Evolutionary conservation across 2,113 vertebrate genomes (phyloP).

Genomic region (Cryptomyrus ogoouensis): DNA sequence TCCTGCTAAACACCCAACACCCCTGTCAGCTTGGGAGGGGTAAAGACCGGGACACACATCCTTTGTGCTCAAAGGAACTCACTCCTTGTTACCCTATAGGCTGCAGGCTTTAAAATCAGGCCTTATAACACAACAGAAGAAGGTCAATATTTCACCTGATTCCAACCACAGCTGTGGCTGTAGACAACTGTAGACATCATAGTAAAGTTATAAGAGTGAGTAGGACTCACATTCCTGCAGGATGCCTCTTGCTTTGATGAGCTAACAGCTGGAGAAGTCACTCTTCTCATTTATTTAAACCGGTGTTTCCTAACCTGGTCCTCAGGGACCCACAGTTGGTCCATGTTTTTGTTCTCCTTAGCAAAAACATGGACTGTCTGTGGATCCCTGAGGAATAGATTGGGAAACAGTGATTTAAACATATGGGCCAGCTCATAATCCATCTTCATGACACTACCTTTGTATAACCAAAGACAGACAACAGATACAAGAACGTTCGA

Average conservation of each 20-base stretch:
- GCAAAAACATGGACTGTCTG: neutral
- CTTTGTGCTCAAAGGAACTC: neutral
- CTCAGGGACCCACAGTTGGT: neutral
- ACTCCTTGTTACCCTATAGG: neutral
- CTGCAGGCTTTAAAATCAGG: neutral
- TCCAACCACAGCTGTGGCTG: neutral
- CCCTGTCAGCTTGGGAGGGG: neutral
- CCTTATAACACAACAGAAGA: neutral
- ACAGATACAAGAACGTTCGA: neutral
- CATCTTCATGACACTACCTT: neutral
- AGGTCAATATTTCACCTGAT: neutral
- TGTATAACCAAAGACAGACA: neutral
- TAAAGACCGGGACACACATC: neutral
- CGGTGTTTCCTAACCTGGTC: neutral
- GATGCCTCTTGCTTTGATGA: neutral
- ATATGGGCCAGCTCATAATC: neutral
- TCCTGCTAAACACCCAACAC: neutral
- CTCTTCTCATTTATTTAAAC: neutral
- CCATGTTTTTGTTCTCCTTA: neutral
- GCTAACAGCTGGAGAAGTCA: neutral
- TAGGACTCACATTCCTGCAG: neutral
- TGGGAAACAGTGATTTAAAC: neutral
- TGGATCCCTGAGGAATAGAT: neutral
- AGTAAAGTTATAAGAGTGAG: neutral
- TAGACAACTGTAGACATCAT: neutral